A percentile compares a stretch with the other conserved stretches of the same genome.
Conservation (phyloP, 2,797 vertebrate species). For the Esox lucius region DNA sequence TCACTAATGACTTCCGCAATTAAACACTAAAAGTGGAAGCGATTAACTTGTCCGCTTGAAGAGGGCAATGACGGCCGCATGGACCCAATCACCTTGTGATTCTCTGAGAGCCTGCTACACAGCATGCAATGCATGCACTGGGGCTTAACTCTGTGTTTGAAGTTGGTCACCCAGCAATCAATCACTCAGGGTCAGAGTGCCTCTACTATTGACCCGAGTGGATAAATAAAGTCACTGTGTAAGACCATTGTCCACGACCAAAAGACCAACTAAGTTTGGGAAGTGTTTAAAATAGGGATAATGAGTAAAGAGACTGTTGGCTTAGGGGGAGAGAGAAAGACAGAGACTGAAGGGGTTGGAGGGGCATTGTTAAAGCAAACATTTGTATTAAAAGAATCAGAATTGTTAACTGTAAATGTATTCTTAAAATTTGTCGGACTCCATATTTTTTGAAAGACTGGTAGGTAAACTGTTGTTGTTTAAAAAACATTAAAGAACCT, state of each 20-base stretch:
- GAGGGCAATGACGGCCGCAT: constrained; percentile 32
- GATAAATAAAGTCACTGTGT: constrained; percentile 64
- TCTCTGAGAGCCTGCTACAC: constrained; percentile 46
- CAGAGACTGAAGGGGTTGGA: background rate
- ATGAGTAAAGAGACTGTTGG: background rate
- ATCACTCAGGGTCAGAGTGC: constrained; percentile 58
- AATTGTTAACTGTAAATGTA: no score
- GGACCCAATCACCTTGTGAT: constrained; percentile 31
- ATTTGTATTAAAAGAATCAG: no score
- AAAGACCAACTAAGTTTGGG: constrained; percentile 23
- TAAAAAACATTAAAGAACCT: background rate
- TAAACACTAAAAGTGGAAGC: constrained; percentile 77
- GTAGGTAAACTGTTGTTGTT: background rate
- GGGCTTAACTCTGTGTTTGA: constrained; percentile 40
- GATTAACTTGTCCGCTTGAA: constrained; percentile 58
- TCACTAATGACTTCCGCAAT: constrained; percentile 73
- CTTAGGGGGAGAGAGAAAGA: background rate
- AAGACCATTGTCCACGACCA: constrained; percentile 56
- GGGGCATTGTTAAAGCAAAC: background rate
- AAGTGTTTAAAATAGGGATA: background rate
- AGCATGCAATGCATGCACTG: constrained; percentile 30
- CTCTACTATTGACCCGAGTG: constrained; percentile 62
- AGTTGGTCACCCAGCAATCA: constrained; percentile 62
- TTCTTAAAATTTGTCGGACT: no score
- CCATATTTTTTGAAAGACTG: background rate